phyloP scores from a whole-genome alignment of 2,797 vertebrate species.

The Emys orbicularis region DNA sequence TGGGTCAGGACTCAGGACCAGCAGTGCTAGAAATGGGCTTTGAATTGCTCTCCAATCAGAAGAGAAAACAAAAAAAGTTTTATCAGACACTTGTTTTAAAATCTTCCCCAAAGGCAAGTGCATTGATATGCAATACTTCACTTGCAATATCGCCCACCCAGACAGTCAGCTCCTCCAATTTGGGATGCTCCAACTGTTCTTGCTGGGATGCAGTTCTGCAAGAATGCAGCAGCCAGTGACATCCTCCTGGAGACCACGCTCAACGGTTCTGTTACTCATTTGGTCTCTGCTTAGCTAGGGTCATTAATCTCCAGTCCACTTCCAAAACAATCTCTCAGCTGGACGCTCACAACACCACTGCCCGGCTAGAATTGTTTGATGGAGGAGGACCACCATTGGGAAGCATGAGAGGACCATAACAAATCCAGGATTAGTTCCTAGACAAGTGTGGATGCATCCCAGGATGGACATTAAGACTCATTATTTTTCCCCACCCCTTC shows the following conservation, averaged over 20 bases:
- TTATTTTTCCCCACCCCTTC: background rate
- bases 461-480: background rate
- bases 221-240: background rate
- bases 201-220: background rate
- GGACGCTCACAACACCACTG: background rate
- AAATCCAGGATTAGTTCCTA: background rate
- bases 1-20: rapidly evolving
- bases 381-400: background rate
- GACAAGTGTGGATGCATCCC: background rate
- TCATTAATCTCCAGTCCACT: background rate
- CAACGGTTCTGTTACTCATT: background rate
- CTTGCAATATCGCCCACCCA: background rate
- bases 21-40: rapidly evolving
- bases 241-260: background rate
- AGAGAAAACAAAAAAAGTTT: background rate
- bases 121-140: background rate
- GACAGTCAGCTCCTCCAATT: background rate
- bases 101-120: background rate
- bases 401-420: background rate
- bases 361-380: background rate
- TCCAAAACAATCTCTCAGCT: background rate
- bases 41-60: background rate
- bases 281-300: background rate
- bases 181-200: no score
- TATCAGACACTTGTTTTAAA: background rate